Conservation (phyloP, 2,888 invertebrate species). For the Periphyllus acericola region DNA sequence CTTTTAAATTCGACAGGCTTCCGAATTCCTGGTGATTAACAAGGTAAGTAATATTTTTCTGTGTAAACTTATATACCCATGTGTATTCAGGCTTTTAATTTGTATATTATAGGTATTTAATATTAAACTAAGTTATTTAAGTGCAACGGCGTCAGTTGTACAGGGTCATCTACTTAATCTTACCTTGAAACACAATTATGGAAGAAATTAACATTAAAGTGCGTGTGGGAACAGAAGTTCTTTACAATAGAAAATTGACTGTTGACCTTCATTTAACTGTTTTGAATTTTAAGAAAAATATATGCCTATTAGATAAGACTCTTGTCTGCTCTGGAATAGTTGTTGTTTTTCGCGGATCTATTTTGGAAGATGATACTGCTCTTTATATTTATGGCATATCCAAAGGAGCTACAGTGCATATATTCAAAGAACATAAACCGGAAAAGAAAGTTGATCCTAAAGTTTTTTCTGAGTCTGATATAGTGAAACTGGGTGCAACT, state of each 20-base stretch:
- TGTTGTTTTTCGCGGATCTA: constrained; percentile 77
- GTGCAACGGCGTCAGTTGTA: neutral
- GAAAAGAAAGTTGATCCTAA: neutral
- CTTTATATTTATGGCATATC: constrained; percentile 74
- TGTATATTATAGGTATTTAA: neutral
- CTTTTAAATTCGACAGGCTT: too few species aligned
- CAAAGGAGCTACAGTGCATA: constrained; percentile 71
- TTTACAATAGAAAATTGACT: neutral
- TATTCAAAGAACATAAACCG: constrained; percentile 67
- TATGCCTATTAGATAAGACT: neutral
- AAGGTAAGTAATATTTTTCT: neutral
- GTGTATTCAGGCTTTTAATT: neutral
- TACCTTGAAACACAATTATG: constrained; percentile 36
- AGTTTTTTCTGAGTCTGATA: rapidly evolving
- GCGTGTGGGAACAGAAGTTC: neutral
- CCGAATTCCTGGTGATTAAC: too few species aligned
- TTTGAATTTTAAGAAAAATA: neutral
- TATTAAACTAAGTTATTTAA: neutral
- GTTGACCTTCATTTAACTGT: neutral
- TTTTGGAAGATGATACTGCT: constrained; percentile 74
- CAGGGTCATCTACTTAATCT: neutral
- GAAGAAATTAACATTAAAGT: constrained; percentile 21
- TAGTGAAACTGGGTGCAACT: neutral
- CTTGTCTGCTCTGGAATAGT: constrained; percentile 66
- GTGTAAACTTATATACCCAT: neutral